Base-by-base conservation (phyloP, 2,113 vertebrate species). In the Syngnathoides biaculeatus region DNA sequence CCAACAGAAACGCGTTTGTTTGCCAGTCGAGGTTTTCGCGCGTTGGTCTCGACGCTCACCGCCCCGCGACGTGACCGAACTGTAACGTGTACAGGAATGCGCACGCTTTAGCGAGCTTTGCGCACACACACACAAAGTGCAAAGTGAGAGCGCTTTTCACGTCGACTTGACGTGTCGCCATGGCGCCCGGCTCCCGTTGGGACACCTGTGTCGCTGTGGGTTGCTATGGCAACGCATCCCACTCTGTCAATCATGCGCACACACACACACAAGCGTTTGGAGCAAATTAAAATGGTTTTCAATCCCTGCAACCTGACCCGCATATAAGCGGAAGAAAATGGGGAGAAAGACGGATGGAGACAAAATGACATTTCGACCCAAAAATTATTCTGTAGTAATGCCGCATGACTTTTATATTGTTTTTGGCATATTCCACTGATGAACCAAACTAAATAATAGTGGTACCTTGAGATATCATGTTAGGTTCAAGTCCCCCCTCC, bases 131-230 rank as follows among this genome's bases (percentile, higher is more conserved):
- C 17, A 26, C 17, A 35, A 0, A 17, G 48, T 62, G 72, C 53
- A 62, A 30, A 71, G 42, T 39, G 38, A 27, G 65, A 75, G 71
- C 71, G 77, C 82, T 73, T 82, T 8, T 80, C 74, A 80, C 63
- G 83, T 86, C 84, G 80, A 83, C 71, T 74, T 83, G 80, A 82
- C 65, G 56, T 76, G 81, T 81, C 67, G 27, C 85, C 78, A 61
- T 35, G 45, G 74, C 78, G 78, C 82, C 73, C 27, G 39, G 61
- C 75, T 80, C 80, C 81, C 71, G 67, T 3, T 9, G 64, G 80
- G 79, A 80, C 81, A 86, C 75, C 87, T 86, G 85, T 72, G 70
- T 42, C 47, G 55, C 58, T 70, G 60, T 20, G 4, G 55, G 77
- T 85, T 69, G 64, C 76, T 77, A 83, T 2, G 20, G 78, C 65